A percentile compares a stretch with the other conserved stretches of the same genome.
These are phyloP conservation scores for Trichomalopsis sarcophagae DNA, from an alignment of 1,140 invertebrate genomes.

Conservation along the genomic window DNA sequence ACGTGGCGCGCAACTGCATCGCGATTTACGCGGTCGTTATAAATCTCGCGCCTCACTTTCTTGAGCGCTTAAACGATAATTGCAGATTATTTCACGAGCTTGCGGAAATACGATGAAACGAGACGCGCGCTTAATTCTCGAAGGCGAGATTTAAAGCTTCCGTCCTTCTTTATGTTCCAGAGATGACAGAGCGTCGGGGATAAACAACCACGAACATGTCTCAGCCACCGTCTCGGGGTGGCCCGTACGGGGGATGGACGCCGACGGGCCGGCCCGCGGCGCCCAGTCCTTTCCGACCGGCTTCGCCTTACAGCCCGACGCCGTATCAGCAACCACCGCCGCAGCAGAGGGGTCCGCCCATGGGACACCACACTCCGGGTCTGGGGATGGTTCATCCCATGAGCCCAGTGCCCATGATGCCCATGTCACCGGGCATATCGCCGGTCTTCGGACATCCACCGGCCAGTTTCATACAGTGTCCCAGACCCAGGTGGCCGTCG, in stretches of 20 bases:
- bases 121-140: no score
- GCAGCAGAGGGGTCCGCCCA: constrained; percentile 24
- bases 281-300: constrained; percentile 61
- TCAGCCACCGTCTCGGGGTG: constrained; percentile 74
- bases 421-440: constrained; percentile 70
- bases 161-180: constrained; percentile 16
- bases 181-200: constrained; percentile 52
- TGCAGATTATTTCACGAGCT: background rate
- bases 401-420: constrained; percentile 71
- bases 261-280: constrained; percentile 64
- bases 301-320: constrained; percentile 61
- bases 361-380: constrained; percentile 60
- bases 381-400: constrained; percentile 62
- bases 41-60: background rate
- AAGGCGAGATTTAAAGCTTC: background rate
- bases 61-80: background rate
- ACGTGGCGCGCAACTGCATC: constrained; percentile 5
- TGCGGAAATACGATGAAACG: background rate
- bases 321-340: constrained; percentile 8
- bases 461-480: constrained; percentile 75
- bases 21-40: background rate
- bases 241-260: constrained; percentile 61
- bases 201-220: constrained; percentile 64
- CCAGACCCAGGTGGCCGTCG: constrained; percentile 79
- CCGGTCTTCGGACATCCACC: constrained; percentile 68